Evolutionary conservation across 2,888 invertebrate species (phyloP).

Genomic region (Herminia tarsipennalis): DNA sequence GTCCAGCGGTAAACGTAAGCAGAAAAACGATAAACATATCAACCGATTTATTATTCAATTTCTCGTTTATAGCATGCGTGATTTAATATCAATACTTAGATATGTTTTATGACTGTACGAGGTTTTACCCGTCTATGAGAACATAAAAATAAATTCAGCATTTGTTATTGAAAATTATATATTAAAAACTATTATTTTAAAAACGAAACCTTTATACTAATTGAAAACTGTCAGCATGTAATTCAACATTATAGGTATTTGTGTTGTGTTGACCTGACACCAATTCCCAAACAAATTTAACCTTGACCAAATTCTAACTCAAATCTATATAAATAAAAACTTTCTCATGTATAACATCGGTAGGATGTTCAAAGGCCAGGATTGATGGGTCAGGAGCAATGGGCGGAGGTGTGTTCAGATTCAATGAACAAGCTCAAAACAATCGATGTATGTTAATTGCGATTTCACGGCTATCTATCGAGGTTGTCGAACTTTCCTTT

Average conservation of each 20-base stretch:
- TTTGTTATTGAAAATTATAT: no score
- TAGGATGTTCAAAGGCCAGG: constrained; percentile 35
- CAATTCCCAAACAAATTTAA: no score
- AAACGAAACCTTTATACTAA: no score
- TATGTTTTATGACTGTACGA: constrained; percentile 18
- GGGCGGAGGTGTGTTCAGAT: constrained; percentile 45
- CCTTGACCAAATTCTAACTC: no score
- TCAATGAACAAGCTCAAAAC: constrained; percentile 62
- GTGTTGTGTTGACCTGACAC: no score
- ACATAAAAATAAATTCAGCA: no score
- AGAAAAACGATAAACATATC: constrained; percentile 39
- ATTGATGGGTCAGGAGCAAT: constrained; percentile 51
- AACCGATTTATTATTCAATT: constrained; percentile 32
- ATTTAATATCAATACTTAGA: constrained; percentile 34
- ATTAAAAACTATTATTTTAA: no score
- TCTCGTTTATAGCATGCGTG: constrained; percentile 43
- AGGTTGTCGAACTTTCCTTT: constrained; percentile 68
- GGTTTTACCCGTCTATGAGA: no score
- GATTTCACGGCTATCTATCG: constrained; percentile 64
- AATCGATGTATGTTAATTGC: constrained; percentile 70
- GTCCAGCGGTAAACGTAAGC: constrained; percentile 24
- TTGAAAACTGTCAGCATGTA: no score
- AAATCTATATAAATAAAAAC: not conserved
- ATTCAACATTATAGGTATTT: no score
- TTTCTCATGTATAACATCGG: not conserved